Percentiles rank a stretch among this genome's conserved stretches.
These are phyloP conservation scores for Poecilia wingei DNA, from an alignment of 2,797 vertebrate species.

Conservation along the genomic window DNA sequence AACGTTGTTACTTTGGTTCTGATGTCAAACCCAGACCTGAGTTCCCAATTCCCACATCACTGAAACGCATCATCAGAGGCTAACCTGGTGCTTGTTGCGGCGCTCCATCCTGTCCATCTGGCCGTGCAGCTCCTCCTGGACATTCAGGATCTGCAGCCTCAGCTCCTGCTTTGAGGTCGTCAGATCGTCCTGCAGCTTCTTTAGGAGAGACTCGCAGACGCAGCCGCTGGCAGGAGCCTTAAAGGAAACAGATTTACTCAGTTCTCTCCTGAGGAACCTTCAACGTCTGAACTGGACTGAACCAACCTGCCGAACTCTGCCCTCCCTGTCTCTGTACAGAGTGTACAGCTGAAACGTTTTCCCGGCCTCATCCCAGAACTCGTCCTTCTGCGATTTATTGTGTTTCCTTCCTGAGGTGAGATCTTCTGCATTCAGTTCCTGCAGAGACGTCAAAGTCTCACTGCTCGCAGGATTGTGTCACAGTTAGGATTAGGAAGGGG, in stretches of 20 bases:
- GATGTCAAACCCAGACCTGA: not conserved
- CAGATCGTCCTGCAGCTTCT: constrained; percentile 87
- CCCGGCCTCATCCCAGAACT: constrained; percentile 48
- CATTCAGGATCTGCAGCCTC: constrained; percentile 84
- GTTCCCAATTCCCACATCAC: not conserved
- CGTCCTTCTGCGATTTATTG: constrained; percentile 41
- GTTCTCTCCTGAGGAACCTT: not conserved
- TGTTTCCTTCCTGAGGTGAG: constrained; percentile 64
- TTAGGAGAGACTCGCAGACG: constrained; percentile 86
- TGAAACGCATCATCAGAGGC: not conserved
- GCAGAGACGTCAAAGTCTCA: not conserved
- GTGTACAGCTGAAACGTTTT: constrained; percentile 88
- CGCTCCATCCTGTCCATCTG: constrained; percentile 86
- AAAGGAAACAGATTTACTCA: not conserved
- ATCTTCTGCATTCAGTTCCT: constrained; percentile 30
- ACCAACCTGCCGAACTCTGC: constrained; percentile 88
- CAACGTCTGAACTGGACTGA: not conserved
- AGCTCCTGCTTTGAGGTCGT: constrained; percentile 88
- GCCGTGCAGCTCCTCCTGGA: constrained; percentile 87
- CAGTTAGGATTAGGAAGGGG: not conserved
- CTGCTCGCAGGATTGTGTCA: not conserved
- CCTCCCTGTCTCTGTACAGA: constrained; percentile 86
- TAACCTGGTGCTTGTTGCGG: constrained; percentile 87
- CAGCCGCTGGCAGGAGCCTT: constrained; percentile 88
- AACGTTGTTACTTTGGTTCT: not conserved